A percentile compares a stretch with the other conserved stretches of the same genome.
These are phyloP conservation scores for Neosalanx taihuensis DNA, from an alignment of 2,797 vertebrate genomes.

Conservation along the genomic window DNA sequence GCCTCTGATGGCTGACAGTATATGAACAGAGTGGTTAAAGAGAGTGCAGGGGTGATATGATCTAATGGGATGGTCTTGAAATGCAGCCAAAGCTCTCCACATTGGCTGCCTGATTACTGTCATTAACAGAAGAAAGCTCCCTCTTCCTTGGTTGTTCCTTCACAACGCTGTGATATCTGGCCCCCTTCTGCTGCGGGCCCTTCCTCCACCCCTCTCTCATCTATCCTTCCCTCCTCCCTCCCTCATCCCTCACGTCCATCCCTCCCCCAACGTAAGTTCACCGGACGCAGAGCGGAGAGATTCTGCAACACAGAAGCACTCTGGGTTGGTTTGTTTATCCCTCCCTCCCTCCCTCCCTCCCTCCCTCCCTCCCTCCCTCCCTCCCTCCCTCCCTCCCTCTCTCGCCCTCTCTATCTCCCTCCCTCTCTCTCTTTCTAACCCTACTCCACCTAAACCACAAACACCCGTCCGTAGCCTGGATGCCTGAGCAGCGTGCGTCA, in stretches of 20 bases:
- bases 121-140: slow-evolving; percentile 60
- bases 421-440: too few relatives aligned
- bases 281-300: background rate
- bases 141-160: slow-evolving; percentile 42
- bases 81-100: slow-evolving; percentile 54
- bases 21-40: too few relatives aligned
- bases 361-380: too few relatives aligned
- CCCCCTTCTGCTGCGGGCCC: background rate
- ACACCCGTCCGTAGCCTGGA: too few relatives aligned
- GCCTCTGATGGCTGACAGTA: slow-evolving; percentile 24
- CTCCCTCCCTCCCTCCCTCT: too few relatives aligned
- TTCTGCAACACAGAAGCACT: background rate
- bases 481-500: too few relatives aligned
- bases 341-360: slow-evolving; percentile 1
- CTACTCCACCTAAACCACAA: too few relatives aligned
- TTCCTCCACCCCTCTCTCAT: background rate
- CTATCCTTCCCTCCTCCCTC: slow-evolving; percentile 26
- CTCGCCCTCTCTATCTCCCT: too few relatives aligned
- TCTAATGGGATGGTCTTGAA: slow-evolving; percentile 60
- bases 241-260: background rate
- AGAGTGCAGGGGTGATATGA: slow-evolving; percentile 46
- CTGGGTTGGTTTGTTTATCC: slow-evolving; percentile 10
- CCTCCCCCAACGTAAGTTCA: background rate
- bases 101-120: slow-evolving; percentile 60
- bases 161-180: background rate